Evolutionary conservation across 2,797 vertebrate genomes (phyloP), one percentile per base, ranked within the genome.

Genomic region (Huso huso): DNA sequence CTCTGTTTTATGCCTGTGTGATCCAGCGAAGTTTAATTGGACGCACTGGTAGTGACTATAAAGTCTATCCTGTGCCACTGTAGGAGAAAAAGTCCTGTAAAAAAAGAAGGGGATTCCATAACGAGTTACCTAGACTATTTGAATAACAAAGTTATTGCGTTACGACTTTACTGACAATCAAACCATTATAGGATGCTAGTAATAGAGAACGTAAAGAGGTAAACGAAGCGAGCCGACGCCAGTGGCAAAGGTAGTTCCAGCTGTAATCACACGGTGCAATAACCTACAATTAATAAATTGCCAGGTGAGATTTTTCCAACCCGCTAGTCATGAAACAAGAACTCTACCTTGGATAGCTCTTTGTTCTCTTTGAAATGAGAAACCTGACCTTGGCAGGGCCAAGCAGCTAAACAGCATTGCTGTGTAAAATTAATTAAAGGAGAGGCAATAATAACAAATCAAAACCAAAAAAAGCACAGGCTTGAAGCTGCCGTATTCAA

Each of bases 211-310:
- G 23, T 37, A 1, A 37, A 37, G 23, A 37, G 23, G 23, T 37
- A 37, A 37, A 37, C 2, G 2, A 37, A n/a, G 6, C 3, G 9
- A 55, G 52, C 6, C 9, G 71, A 75, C 67, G 68, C 15, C 67
- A 70, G 50, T 10, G 1, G 10, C 48, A 69, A 70, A 78, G 72
- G 75, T 79, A 77, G 77, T 77, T 77, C 73, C 74, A 79, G 74
- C 62, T 76, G 70, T 69, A 79, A 37, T 0, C 61, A 73, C 10
- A 61, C 37, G 68, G 64, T 0, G 0, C 0, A 69, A 76, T 51
- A 6, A 7, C 3, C 59, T 10, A 11, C 0, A 1, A 68, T 12
- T 65, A 57, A 69, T 65, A 70, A 37, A 62, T 68, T 73, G 60
- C 49, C 60, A 69, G 48, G 71, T 52, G 11, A n/a, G 37, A 10